Evolutionary conservation across 2,113 vertebrate genomes (phyloP), one percentile per base, ranked within the genome.

Genomic region (Scomber japonicus): DNA sequence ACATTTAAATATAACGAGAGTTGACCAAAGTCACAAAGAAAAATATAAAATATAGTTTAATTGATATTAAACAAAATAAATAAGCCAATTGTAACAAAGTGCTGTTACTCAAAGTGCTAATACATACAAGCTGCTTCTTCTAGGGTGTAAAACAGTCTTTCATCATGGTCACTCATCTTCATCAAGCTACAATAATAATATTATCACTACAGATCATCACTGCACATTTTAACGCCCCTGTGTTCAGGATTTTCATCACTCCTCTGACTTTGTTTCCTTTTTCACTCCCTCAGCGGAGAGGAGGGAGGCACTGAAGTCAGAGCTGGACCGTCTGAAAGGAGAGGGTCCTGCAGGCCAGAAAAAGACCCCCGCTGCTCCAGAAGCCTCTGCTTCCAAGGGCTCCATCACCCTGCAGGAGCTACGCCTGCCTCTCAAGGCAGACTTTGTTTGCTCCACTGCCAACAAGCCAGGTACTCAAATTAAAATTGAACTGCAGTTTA

Each of bases 401-500:
- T 97, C 96, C 45, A 90, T 99, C 81, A 95, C 94, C 11, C 89
- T 99, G 81, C 96, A 96, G 71, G 98, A 99, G 85, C 91, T 99
- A 2, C 96, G 97, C 31, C 94, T 99, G 77, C 98, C 98, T 82
- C 95, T 99, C 1, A 99, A 99, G 92, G 97, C 98, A 16, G 98
- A 99, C 62, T 99, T 99, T 89, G 96, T 98, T 5, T 99, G 98
- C 44, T 94, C 96, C 59, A 93, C 94, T 0, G 93, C 89, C 81
- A 97, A 96, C 88, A 98, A 95, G 81, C 94, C 97, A 93, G 97
- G 98, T 98, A 13, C 3, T 17, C 15, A 30, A 31, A 13, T 21
- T 31, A 0, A 27, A 56, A 21, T 11, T 9, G 0, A 13, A 1
- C 45, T n/a, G 24, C 10, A 40, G 35, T 9, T 40, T 9, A 19